These are phyloP conservation scores for Eupithecia subumbrata DNA, from an alignment of 2,888 invertebrate species.

Conservation along the genomic window DNA sequence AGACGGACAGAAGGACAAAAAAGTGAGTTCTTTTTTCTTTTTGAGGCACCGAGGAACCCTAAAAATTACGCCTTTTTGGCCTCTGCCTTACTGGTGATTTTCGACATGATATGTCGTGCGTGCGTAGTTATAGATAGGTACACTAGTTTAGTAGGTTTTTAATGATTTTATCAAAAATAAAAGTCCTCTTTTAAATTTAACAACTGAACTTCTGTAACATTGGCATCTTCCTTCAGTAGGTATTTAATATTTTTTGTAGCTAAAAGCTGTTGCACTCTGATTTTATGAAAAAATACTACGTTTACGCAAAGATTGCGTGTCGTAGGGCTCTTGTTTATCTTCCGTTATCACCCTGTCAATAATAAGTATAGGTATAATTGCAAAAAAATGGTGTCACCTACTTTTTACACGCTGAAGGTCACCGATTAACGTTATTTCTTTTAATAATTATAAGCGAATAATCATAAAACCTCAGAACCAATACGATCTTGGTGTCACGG, in stretches of 20 bases:
- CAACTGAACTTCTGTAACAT: neutral
- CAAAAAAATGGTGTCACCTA: conserved; percentile 73
- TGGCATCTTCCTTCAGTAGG: neutral
- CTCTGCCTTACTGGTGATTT: neutral
- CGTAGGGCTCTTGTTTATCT: conserved; percentile 61
- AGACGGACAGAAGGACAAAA: no score
- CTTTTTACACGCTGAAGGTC: conserved; percentile 78
- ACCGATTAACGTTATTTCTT: conserved; percentile 59
- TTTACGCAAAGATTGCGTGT: conserved; percentile 37
- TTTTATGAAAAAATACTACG: conserved; percentile 4
- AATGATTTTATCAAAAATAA: neutral
- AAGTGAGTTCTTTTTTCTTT: no score
- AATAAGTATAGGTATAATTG: conserved; percentile 56
- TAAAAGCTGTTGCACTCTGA: neutral
- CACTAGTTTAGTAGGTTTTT: neutral
- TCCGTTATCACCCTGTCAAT: conserved; percentile 55
- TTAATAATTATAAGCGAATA: conserved; percentile 61
- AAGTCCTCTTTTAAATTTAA: neutral
- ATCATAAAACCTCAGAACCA: conserved; percentile 61
- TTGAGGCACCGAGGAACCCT: no score
- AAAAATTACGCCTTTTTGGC: neutral
- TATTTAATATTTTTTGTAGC: neutral
- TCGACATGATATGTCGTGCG: neutral
- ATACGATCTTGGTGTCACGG: conserved; percentile 70
- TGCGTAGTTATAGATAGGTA: neutral